Evolutionary conservation across 2,797 vertebrate genomes (phyloP).

Genomic region (Heteromormyrus szaboi): DNA sequence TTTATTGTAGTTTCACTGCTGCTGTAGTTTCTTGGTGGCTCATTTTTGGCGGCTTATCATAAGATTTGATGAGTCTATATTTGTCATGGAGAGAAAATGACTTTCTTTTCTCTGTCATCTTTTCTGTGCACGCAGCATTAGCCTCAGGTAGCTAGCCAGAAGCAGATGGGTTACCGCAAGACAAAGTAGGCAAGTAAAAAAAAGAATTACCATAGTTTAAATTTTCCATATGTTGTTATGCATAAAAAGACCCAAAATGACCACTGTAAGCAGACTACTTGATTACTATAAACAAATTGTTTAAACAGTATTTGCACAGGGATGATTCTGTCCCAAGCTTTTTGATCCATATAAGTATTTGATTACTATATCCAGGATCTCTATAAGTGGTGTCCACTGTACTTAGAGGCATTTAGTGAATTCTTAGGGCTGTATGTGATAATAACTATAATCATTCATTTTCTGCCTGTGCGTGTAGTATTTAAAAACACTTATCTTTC

Average conservation of each 20-base stretch:
- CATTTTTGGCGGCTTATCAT: neutral
- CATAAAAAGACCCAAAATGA: neutral
- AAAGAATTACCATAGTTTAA: neutral
- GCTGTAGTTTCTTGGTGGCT: neutral
- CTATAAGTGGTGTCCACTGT: neutral
- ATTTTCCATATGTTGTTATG: neutral
- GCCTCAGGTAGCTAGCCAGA: neutral
- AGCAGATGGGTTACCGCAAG: neutral
- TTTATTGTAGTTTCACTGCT: neutral
- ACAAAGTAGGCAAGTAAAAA: neutral
- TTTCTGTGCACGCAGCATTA: neutral
- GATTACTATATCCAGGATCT: neutral
- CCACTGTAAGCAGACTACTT: neutral
- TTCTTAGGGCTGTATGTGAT: neutral
- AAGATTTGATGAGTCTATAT: neutral
- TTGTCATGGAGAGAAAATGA: neutral
- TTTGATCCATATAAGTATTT: neutral
- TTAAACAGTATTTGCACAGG: neutral
- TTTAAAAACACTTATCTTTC: neutral
- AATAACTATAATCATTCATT: neutral
- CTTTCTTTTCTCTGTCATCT: neutral
- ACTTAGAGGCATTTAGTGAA: neutral
- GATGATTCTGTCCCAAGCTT: neutral
- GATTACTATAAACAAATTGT: neutral
- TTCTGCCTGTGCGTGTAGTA: neutral